These are phyloP conservation scores for Drosophila busckii DNA, from an alignment of 1,140 invertebrate genomes.

Conservation along the genomic window DNA sequence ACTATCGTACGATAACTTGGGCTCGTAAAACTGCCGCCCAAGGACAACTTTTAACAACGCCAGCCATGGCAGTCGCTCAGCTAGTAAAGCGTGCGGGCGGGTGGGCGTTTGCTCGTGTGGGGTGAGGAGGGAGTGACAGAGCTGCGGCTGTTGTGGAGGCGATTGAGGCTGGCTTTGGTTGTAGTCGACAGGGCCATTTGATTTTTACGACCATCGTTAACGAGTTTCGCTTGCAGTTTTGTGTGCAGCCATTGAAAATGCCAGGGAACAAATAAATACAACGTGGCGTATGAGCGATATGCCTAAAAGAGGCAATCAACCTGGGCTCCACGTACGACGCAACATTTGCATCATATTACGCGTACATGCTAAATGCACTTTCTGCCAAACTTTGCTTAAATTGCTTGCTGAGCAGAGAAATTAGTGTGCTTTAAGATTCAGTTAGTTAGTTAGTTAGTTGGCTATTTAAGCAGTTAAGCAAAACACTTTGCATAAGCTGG, in stretches of 20 bases:
- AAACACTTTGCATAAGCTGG: constrained; percentile 49
- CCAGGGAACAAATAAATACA: constrained; percentile 55
- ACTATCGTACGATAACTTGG: constrained; percentile 44
- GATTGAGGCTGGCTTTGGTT: constrained; percentile 12
- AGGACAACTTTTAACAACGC: constrained; percentile 63
- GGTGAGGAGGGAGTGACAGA: neutral
- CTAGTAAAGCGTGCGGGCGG: neutral
- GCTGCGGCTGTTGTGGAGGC: too few relatives aligned
- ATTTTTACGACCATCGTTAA: constrained; percentile 58
- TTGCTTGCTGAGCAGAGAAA: neutral
- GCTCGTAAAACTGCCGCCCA: constrained; percentile 59
- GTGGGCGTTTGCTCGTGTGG: too few relatives aligned
- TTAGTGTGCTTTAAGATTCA: too few relatives aligned
- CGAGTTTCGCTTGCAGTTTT: constrained; percentile 59
- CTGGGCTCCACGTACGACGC: constrained; percentile 15
- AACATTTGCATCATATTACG: constrained; percentile 21
- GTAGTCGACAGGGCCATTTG: constrained; percentile 36
- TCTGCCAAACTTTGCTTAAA: neutral
- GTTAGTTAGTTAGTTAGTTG: too few relatives aligned
- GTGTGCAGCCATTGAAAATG: constrained; percentile 16
- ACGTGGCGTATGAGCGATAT: constrained; percentile 48
- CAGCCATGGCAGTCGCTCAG: constrained; percentile 9
- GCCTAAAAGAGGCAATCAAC: constrained; percentile 46
- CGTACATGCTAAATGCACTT: constrained; percentile 23
- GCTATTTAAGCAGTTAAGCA: too few relatives aligned